phyloP scores from a whole-genome alignment of 2,888 invertebrate species.

The Apotomis betuletana region DNA sequence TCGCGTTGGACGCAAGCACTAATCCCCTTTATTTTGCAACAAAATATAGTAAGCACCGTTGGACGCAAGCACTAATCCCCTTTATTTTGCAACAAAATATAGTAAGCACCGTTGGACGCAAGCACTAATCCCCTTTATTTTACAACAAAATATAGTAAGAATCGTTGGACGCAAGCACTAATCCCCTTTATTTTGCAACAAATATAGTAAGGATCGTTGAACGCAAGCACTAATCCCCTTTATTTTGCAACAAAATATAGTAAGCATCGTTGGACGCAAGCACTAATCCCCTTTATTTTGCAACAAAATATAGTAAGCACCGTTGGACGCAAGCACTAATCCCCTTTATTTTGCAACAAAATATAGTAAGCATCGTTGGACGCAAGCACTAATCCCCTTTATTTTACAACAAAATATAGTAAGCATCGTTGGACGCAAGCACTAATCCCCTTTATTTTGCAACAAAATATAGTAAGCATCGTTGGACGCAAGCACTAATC shows the following conservation, averaged over 20 bases:
- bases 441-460: neutral
- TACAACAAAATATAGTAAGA: conserved; percentile 13
- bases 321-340: too few species aligned
- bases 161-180: too few species aligned
- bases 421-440: conserved; percentile 1
- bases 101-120: too few species aligned
- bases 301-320: too few species aligned
- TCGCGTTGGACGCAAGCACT: conserved; percentile 1
- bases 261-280: too few species aligned
- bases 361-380: conserved; percentile 5
- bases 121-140: neutral
- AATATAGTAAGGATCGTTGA: too few species aligned
- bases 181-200: too few species aligned
- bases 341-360: conserved; percentile 5
- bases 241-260: conserved; percentile 15
- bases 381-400: too few species aligned
- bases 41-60: too few species aligned
- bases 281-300: too few species aligned
- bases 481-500: conserved; percentile 5
- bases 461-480: conserved; percentile 15
- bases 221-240: neutral
- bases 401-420: conserved; percentile 13
- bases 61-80: too few species aligned
- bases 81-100: too few species aligned
- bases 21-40: conserved; percentile 3